phyloP scores from a whole-genome alignment of 1,140 invertebrate genomes.

The Penaeus vannamei region DNA sequence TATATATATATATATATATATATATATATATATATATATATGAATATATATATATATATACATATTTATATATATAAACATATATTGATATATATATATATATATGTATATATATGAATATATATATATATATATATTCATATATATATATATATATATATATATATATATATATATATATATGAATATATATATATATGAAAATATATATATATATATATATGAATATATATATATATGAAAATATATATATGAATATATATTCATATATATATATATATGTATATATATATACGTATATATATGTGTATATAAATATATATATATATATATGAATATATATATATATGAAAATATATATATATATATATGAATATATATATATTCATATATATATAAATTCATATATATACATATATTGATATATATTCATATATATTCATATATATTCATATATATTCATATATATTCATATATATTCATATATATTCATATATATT shows the following conservation, averaged over 20 bases:
- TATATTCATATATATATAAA: conserved; percentile 25
- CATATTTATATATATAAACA: conserved; percentile 32
- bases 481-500: neutral
- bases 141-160: conserved; percentile 38
- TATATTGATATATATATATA: conserved; percentile 28
- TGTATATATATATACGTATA: conserved; percentile 19
- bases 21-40: conserved; percentile 33
- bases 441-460: neutral
- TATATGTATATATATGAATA: conserved; percentile 13
- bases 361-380: conserved; percentile 23
- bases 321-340: conserved; percentile 37
- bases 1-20: conserved; percentile 41
- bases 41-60: conserved; percentile 41
- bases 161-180: conserved; percentile 44
- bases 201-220: conserved; percentile 42
- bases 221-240: conserved; percentile 35
- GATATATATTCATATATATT: neutral
- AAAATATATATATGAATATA: conserved; percentile 25
- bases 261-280: conserved; percentile 32
- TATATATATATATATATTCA: neutral
- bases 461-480: neutral
- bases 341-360: no score
- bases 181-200: conserved; percentile 23
- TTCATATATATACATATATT: neutral
- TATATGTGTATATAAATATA: conserved; percentile 38